Evolutionary conservation across 2,888 invertebrate genomes (phyloP).

Genomic region (Beris morrisii): DNA sequence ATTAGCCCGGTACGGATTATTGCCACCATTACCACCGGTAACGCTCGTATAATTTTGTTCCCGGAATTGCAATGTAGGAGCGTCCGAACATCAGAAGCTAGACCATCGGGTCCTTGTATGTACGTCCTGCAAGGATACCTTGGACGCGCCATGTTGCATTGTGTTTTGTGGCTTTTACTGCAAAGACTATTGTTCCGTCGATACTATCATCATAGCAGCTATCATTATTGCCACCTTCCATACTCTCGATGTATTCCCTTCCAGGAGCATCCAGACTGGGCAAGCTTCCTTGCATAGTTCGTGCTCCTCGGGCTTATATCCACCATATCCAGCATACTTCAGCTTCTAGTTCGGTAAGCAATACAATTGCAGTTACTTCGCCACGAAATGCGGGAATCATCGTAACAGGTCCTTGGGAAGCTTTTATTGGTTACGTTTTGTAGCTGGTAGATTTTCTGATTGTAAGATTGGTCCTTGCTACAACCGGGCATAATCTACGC

Average conservation of each 20-base stretch:
- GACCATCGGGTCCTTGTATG: no score
- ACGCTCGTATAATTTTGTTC: not conserved
- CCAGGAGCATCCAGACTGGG: no score
- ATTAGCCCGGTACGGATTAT: conserved; percentile 6
- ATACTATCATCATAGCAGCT: conserved; percentile 4
- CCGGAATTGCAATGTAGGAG: not conserved
- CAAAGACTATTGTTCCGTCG: not conserved
- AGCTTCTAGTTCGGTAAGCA: not conserved
- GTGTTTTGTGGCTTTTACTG: not conserved
- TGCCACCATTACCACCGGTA: conserved; percentile 6
- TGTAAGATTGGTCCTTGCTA: conserved; percentile 14
- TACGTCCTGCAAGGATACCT: not conserved
- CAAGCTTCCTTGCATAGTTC: no score
- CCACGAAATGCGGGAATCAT: conserved; percentile 13
- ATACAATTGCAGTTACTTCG: conserved; percentile 17
- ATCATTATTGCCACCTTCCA: no score
- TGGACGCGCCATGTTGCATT: not conserved
- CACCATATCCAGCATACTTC: no score
- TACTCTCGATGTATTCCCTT: no score
- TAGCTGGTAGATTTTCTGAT: conserved; percentile 12
- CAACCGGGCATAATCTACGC: conserved; percentile 12
- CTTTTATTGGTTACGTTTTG: conserved; percentile 17
- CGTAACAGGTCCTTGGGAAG: conserved; percentile 19
- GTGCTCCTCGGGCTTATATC: no score
- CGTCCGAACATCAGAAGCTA: no score